A percentile compares a stretch with the other conserved stretches of the same genome.
phyloP scores from a whole-genome alignment of 1,140 invertebrate genomes.

The Euglossa dilemma region DNA sequence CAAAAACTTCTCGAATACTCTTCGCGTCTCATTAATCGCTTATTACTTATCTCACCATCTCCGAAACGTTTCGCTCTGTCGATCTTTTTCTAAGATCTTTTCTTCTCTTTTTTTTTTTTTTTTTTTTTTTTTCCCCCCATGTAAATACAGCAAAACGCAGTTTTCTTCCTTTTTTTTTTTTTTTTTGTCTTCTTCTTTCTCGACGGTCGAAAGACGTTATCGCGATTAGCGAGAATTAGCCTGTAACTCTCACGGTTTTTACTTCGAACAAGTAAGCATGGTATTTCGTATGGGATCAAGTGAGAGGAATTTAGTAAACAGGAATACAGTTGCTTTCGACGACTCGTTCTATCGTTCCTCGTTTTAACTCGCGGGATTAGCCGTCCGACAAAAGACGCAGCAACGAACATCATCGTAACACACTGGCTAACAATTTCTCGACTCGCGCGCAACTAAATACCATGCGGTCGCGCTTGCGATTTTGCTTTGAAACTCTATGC shows the following conservation, averaged over 20 bases:
- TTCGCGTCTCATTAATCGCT: conserved; percentile 20
- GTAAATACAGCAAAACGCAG: background rate
- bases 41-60: background rate
- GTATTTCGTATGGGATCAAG: background rate
- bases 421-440: conserved; percentile 15
- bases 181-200: background rate
- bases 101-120: too few species aligned
- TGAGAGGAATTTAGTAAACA: background rate
- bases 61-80: background rate
- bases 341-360: too few species aligned
- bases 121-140: too few species aligned
- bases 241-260: background rate
- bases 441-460: background rate
- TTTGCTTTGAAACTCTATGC: conserved; percentile 14
- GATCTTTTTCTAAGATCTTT: background rate
- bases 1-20: conserved; percentile 6
- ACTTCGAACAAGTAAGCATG: conserved; percentile 3
- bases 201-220: background rate
- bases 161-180: background rate
- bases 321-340: conserved; percentile 4
- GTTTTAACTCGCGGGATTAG: background rate
- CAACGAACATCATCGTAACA: background rate
- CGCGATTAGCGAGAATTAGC: background rate
- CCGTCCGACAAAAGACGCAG: background rate
- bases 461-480: background rate